A percentile compares a stretch with the other conserved stretches of the same genome.
Evolutionary conservation across 2,888 invertebrate genomes (phyloP).

Genomic region (Xylophagus ater): DNA sequence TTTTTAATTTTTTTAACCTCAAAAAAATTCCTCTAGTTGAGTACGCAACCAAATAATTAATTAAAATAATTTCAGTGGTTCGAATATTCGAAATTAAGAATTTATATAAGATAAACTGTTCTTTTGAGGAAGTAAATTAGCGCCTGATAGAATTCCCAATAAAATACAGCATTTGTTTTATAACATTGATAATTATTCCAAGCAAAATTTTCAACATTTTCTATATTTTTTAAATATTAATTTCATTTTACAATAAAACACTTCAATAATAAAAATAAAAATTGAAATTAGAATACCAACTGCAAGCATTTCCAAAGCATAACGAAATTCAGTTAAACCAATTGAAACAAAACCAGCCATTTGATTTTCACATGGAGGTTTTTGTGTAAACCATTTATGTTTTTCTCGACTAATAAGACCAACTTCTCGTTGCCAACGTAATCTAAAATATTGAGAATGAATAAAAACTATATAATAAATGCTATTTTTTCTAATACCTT

Average conservation of each 20-base stretch:
- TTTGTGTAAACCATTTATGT: constrained; percentile 45
- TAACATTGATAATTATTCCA: no score
- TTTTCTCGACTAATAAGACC: constrained; percentile 44
- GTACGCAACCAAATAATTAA: no score
- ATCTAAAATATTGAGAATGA: constrained; percentile 27
- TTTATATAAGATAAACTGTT: no score
- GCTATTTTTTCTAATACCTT: constrained; percentile 27
- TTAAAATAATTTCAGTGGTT: no score
- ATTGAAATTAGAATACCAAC: constrained; percentile 26
- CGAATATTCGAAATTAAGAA: no score
- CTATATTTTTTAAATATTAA: no score
- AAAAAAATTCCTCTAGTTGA: no score
- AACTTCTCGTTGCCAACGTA: constrained; percentile 50
- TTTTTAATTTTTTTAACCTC: no score
- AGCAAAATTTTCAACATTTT: no score
- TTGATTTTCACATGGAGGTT: constrained; percentile 43
- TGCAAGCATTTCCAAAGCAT: constrained; percentile 40
- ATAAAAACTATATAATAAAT: background rate
- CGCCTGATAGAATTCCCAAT: no score
- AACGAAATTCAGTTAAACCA: constrained; percentile 44
- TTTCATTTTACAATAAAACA: constrained; percentile 7
- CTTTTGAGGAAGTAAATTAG: no score
- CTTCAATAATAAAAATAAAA: constrained; percentile 24
- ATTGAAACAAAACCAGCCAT: constrained; percentile 44
- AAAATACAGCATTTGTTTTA: no score